Base-by-base conservation (phyloP, 2,113 vertebrate species). In the Aphyosemion australe region DNA sequence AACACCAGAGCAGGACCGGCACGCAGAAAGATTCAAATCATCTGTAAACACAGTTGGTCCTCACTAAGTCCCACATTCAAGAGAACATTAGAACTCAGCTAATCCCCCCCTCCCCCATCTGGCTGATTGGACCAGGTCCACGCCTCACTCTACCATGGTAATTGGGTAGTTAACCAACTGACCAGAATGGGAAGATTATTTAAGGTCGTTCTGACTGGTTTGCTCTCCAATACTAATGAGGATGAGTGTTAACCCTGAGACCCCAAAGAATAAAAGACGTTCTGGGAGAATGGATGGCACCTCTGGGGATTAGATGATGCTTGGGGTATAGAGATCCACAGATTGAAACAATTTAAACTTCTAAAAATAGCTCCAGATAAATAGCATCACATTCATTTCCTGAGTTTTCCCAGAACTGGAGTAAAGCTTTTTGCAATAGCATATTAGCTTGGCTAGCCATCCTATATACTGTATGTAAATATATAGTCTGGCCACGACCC, bases 1-100 rank as follows among this genome's bases (percentile, higher is more conserved):
- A 62, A 68, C 32, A 70, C 59, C 65, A 70, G 76, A 77, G 58
- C 26, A 2, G 21, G 32, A 41, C 61, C 32, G 26, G 26, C 62
- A 53, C 12, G 34, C 60, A 77, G 18, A 41, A 42, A 57, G 37
- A 64, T 64, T 60, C 43, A 59, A 53, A 66, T 59, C n/a, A 62
- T 41, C 67, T 26, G 18, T 41, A 69, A 55, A 73, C 49, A 49
- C 37, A 61, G 54, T 54, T 18, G 34, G 10, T 57, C n/a, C 55
- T 66, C 43, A 47, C 1, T 14, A 2, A 65, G 61, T 26, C 26
- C 3, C 26, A 26, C 48, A 61, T 19, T 62, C 47, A 71, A 55
- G 21, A 45, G 47, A 56, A 68, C 60, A 42, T 45, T 19, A 64
- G 20, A 53, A 61, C 72, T 69, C 14, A 49, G 57, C 6, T 39